Base-by-base conservation (phyloP, 2,113 vertebrate genomes). In the Stercorarius parasiticus region DNA sequence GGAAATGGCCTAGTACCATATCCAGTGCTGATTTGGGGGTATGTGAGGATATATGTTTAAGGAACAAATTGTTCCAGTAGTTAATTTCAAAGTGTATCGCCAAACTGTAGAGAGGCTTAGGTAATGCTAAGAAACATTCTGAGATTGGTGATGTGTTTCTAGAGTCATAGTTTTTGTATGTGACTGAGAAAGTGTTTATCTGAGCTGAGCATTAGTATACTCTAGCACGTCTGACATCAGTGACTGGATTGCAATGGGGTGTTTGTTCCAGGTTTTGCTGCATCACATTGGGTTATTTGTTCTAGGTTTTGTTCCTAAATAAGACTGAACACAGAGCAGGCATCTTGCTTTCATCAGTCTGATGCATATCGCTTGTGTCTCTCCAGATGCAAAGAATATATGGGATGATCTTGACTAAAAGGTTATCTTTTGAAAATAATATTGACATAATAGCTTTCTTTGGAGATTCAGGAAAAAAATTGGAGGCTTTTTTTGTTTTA, bases 261-360 rank as follows among this genome's bases (percentile, higher is more conserved):
- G 6, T 53, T 87, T 91, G 23, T 91, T 89, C 34, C 22, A 40
- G 36, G 5, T 59, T 87, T 76, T 90, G 22, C 45, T 66, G 40
- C 9, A 4, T 84, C 20, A 15, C 0, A 0, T 27, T 53, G 34
- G 3, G 3, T 47, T 86, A 13, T 1, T 78, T 80, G 14, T 78
- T 92, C 6, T 29, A 62, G 36, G 30, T 42, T 85, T 96, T 59
- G 3, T 29, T 89, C n/a, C 13, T 77, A 36, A 40, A 32, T 47
- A 56, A 32, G 17, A 49, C 15, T 2, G 7, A 64, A 65, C 22
- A 13, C 26, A 22, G 26, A 45, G 18, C 2, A 70, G 23, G 14
- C 77, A 17, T 70, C 34, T 69, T 50, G 56, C 27, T 85, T 88
- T 40, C 18, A 67, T 43, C 58, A 77, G 15, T 15, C 38, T 72